Conservation (phyloP, 2,113 vertebrate genomes). For the Pluvialis apricaria region DNA sequence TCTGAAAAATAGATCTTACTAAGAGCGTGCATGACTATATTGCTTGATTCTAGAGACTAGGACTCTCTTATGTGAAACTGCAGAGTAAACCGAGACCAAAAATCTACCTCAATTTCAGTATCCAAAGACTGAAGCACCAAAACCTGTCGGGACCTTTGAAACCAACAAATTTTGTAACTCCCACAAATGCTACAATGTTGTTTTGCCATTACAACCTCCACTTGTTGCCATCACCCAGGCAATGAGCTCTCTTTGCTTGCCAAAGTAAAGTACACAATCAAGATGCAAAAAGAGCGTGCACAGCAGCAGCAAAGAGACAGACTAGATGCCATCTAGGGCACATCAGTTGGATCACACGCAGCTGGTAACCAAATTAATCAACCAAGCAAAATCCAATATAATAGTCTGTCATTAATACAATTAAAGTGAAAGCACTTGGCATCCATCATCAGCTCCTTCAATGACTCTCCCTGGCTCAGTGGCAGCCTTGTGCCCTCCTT, state of each 20-base stretch:
- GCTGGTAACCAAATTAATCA: neutral
- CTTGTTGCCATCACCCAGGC: neutral
- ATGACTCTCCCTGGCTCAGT: neutral
- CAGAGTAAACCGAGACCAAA: neutral
- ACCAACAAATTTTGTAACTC: neutral
- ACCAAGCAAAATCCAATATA: neutral
- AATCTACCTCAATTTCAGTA: neutral
- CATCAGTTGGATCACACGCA: neutral
- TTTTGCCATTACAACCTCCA: neutral
- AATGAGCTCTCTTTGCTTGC: accelerated
- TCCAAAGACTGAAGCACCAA: neutral
- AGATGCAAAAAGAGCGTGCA: accelerated
- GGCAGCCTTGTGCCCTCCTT: neutral
- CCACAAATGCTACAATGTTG: neutral
- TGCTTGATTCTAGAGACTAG: neutral
- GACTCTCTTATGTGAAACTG: neutral
- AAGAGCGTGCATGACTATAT: neutral
- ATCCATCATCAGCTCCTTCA: neutral
- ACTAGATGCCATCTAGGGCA: neutral
- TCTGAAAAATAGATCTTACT: neutral
- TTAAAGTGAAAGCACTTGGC: neutral
- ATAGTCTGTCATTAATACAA: neutral
- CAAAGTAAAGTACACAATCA: neutral
- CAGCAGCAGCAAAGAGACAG: neutral
- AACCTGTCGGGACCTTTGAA: neutral